Evolutionary conservation across 2,113 vertebrate genomes (phyloP), one percentile per base, ranked within the genome.

Genomic region (Forbesichthys agassizii): DNA sequence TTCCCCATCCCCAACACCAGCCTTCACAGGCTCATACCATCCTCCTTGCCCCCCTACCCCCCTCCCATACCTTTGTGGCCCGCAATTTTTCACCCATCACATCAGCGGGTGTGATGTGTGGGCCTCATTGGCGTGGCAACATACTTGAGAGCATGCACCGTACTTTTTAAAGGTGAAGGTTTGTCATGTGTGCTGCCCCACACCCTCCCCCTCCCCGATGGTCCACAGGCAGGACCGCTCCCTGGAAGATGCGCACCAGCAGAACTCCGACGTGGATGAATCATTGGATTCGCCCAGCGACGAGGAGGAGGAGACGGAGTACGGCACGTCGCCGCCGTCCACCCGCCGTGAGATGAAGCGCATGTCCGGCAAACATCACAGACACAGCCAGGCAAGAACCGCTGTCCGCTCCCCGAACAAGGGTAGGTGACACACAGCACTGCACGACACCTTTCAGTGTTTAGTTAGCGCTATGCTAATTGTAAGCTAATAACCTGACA

Each of bases 311-410:
- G 94, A 95, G 61, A n/a, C 55, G 63, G 57, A 85, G 18, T 98
- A 96, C 66, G 85, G 94, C 71, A 78, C 94, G 65, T 96, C 97
- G 76, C 98, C 98, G 64, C 96, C 98, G 42, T 94, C 86, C 80
- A 97, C 93, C 27, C 88, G 91, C n/a, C 94, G 97, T 18, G 96
- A 96, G 94, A 95, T 96, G 83, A 99, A 99, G 66, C 96, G 95
- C 33, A 93, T 95, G 95, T 98, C 95, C 55, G 78, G 92, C 72
- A 99, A 98, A 63, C 94, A 97, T 85, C 96, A 95, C 80, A 94
- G 95, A 58, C 94, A 85, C 73, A 93, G 46, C 8, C 14, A 86
- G 0, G 87, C 90, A 64, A 95, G 88, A 77, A 89, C 87, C 7
- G 55, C 80, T 4, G 82, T 89, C 54, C 93, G 95, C 1, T 89